A percentile compares a stretch with the other conserved stretches of the same genome.
Evolutionary conservation across 2,797 vertebrate genomes (phyloP).

Genomic region (Caiman crocodilus): DNA sequence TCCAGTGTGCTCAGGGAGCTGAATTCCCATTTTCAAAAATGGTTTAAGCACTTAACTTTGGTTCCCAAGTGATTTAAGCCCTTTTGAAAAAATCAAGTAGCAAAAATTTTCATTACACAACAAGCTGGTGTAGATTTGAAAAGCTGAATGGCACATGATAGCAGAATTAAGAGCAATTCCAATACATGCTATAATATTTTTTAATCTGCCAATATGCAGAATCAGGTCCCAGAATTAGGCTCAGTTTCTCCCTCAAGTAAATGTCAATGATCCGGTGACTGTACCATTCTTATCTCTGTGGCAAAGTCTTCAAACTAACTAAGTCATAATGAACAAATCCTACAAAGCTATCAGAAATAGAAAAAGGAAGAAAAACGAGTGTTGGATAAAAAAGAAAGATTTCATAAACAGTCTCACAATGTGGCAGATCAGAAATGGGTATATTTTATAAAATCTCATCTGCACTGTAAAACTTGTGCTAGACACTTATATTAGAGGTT

Average conservation of each 20-base stretch:
- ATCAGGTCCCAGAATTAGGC: accelerated
- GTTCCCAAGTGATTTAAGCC: accelerated
- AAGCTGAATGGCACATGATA: not conserved
- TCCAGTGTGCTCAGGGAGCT: not conserved
- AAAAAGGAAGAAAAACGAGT: not conserved
- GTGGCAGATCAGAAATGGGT: not conserved
- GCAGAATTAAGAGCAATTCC: not conserved
- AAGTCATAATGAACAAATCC: not conserved
- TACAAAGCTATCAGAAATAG: not conserved
- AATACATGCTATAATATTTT: accelerated
- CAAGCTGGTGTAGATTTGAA: not conserved
- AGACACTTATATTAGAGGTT: accelerated
- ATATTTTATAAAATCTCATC: not conserved
- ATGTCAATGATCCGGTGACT: accelerated
- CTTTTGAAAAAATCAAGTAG: not conserved
- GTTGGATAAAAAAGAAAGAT: not conserved
- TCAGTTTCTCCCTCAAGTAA: not conserved
- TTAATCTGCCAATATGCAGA: accelerated
- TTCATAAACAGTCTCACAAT: not conserved
- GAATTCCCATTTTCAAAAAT: not conserved
- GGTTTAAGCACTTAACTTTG: not conserved
- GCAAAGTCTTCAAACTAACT: not conserved
- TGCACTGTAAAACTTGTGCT: not conserved
- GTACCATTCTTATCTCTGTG: accelerated
- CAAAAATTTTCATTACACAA: not conserved